Evolutionary conservation across 2,797 vertebrate species (phyloP).

Genomic region (Enteromius treurensis): DNA sequence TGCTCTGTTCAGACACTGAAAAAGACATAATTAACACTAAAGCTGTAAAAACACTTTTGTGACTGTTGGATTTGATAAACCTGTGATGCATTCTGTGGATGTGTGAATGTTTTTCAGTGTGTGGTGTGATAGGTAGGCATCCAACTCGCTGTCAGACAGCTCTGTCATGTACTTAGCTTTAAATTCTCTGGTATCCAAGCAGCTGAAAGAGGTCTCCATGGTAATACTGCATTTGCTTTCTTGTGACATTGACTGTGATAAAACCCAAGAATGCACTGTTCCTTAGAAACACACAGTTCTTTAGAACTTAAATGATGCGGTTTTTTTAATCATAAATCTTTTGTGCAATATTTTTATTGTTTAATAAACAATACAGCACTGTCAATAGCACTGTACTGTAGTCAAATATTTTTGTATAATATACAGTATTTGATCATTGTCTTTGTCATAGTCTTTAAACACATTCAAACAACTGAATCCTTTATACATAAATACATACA

Average conservation of each 20-base stretch:
- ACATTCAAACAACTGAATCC: no score
- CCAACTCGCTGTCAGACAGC: neutral
- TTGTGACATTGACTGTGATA: constrained; percentile 30
- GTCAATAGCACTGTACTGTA: neutral
- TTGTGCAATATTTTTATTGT: constrained; percentile 6
- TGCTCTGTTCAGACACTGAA: neutral
- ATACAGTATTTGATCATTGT: neutral
- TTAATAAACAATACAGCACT: no score
- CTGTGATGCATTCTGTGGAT: neutral
- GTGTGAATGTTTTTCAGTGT: constrained; percentile 3
- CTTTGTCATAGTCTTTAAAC: neutral
- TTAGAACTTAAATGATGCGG: neutral
- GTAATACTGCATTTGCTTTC: constrained; percentile 31
- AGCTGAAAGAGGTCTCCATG: constrained; percentile 39
- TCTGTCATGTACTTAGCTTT: constrained; percentile 11
- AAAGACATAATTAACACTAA: neutral
- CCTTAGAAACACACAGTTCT: constrained; percentile 19
- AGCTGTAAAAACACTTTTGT: neutral
- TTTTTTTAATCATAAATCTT: neutral
- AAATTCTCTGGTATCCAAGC: constrained; percentile 46
- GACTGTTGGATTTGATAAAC: constrained; percentile 16
- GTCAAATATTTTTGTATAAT: neutral
- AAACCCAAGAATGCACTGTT: constrained; percentile 19
- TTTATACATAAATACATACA: no score
- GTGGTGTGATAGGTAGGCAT: constrained; percentile 11